Base-by-base conservation (phyloP, 2,797 vertebrate genomes). In the Nyctibius grandis region DNA sequence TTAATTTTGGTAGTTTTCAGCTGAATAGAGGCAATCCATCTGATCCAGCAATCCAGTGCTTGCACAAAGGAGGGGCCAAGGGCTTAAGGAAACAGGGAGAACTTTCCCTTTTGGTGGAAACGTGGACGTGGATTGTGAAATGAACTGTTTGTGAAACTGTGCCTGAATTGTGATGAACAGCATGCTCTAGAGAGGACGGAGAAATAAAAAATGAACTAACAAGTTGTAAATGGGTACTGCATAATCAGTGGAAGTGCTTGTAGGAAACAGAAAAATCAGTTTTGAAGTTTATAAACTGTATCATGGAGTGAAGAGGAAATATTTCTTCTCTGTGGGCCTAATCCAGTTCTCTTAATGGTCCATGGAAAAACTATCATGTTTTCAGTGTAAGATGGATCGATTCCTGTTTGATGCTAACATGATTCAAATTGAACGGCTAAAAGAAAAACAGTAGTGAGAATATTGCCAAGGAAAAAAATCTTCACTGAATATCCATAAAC, bases 171-270 rank as follows among this genome's bases (percentile, higher is more conserved):
- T 86, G 92, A 86, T 92, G 94, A 92, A 59, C 76, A 88, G 51
- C 88, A 78, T 81, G 67, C 61, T 84, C 51, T 86, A 67, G 69
- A 93, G 79, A 93, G 61, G 89, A 92, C 76, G 88, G 82, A 86
- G 65, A 88, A 96, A 95, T 91, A 92, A 95, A 93, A 95, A 93
- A 78, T 72, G 79, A 92, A 79, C 89, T 96, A 96, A 61, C 76
- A 88, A 95, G 69, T 86, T 94, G 88, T 96, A 91, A 96, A 93
- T 84, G 79, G 59, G 60, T 64, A 65, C 50, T 61, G 47, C 20
- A 73, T 91, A 78, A 83, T 91, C 87, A 88, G 79, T 74, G 34
- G 67, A 85, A 63, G 59, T 77, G 72, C 74, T 85, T 85, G 77
- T 65, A 90, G 77, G 80, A 95, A 86, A 84, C 40, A 13, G 21